A percentile compares a stretch with the other conserved stretches of the same genome.
Conservation (phyloP, 2,888 invertebrate genomes). For the Drosophila prostipennis region DNA sequence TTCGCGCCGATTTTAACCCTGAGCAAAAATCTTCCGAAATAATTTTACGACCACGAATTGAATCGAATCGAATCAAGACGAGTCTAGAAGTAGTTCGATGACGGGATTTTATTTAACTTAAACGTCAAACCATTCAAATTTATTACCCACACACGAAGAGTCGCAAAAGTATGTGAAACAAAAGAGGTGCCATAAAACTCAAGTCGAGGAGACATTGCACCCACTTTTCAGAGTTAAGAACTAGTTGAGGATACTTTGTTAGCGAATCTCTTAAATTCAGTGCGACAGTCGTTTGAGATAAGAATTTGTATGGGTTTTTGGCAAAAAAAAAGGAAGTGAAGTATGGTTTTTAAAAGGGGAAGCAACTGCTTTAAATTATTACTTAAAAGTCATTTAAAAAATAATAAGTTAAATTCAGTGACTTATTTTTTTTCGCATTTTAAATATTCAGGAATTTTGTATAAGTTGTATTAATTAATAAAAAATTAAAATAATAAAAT, state of each 20-base stretch:
- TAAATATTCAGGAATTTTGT: too few species aligned
- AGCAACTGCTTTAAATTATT: neutral
- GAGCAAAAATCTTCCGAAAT: constrained; percentile 26
- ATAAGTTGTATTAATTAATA: too few species aligned
- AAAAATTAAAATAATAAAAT: too few species aligned
- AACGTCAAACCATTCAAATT: constrained; percentile 56
- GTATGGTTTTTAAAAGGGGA: neutral
- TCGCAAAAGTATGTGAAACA: constrained; percentile 24
- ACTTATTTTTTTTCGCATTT: too few species aligned
- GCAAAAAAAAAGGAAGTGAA: constrained; percentile 6
- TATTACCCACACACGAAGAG: constrained; percentile 39
- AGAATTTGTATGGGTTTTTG: neutral
- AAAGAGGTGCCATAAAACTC: constrained; percentile 36
- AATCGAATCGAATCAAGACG: constrained; percentile 25
- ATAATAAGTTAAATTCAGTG: too few species aligned
- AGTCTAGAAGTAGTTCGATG: constrained; percentile 46
- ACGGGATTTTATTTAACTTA: constrained; percentile 42
- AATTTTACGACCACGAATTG: constrained; percentile 34
- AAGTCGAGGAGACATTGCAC: constrained; percentile 28
- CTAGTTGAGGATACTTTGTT: constrained; percentile 33
- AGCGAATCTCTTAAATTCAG: constrained; percentile 31
- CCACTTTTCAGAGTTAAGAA: constrained; percentile 21
- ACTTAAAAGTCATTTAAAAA: too few species aligned
- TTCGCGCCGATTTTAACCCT: constrained; percentile 25
- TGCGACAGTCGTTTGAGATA: constrained; percentile 47